A percentile compares a stretch with the other conserved stretches of the same genome.
phyloP scores from a whole-genome alignment of 2,888 invertebrate species.

The Meghimatium bilineatum region DNA sequence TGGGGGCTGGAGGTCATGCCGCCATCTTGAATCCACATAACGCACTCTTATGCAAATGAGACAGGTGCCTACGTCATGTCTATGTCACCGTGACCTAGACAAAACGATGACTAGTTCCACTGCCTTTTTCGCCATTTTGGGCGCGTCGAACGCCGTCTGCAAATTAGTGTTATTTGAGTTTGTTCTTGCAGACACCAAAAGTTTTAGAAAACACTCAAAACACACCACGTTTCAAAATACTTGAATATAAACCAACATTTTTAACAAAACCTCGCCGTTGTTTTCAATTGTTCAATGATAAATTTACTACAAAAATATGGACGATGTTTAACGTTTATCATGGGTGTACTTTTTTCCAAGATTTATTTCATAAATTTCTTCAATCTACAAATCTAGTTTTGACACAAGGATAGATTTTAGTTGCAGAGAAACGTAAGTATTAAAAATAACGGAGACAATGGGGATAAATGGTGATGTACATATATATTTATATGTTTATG shows the following conservation, averaged over 20 bases:
- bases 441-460: neutral
- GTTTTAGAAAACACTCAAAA: neutral
- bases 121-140: constrained; percentile 31
- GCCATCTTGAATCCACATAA: constrained; percentile 29
- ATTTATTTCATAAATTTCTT: neutral
- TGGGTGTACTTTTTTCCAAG: neutral
- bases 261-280: neutral
- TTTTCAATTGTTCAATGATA: neutral
- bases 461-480: no score
- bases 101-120: neutral
- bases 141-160: neutral
- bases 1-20: constrained; percentile 12
- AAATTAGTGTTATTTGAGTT: neutral
- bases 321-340: neutral
- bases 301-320: neutral
- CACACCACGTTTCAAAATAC: neutral
- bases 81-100: constrained; percentile 36
- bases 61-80: constrained; percentile 36
- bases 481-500: no score
- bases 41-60: constrained; percentile 32
- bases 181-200: neutral
- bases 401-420: neutral
- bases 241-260: neutral
- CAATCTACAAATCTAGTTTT: neutral
- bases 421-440: neutral